Evolutionary conservation across 2,888 invertebrate genomes (phyloP), one percentile per base, ranked within the genome.

Genomic region (Rhimphoctona megacephalus): DNA sequence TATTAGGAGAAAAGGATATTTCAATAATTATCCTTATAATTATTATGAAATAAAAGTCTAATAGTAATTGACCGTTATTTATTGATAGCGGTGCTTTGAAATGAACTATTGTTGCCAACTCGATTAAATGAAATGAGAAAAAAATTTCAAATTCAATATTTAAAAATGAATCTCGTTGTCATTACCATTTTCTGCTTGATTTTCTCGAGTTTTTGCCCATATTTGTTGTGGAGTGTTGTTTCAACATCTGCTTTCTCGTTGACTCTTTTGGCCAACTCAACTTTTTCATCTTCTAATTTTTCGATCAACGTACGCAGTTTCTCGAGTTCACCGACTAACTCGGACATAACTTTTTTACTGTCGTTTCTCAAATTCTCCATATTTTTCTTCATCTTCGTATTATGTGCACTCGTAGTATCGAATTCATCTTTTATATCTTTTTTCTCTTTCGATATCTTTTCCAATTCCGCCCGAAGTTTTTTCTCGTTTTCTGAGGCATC

Each of bases 151-250:
- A 54, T 54, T n/a, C n/a, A 0, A n/a, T 19, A 1, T n/a, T 39
- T 2, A 22, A 43, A 67, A 39, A 22, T n/a, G 7, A 95, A 88
- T 87, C 82, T 79, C 81, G 85, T 81, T 81, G 9, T 77, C 70
- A 95, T 96, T 95, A 97, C 97, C 97, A 97, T 97, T 96, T 97
- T 97, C 76, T 96, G 95, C 93, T 97, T 98, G 96, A 97, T 97
- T 94, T 96, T 96, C 91, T 97, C 97, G 91, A 98, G 94, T 94
- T 97, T 97, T 89, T 95, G 95, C 91, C 97, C 97, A 92, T 97
- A 96, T 91, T 97, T 97, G 30, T 95, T 95, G 81, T 96, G 95
- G 6, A 97, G 95, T 82, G 96, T n/a, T n/a, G n/a, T 96, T 92
- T 95, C 95, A 11, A 92, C 85, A 5, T 93, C 91, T 46, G 85